Evolutionary conservation across 2,113 vertebrate genomes (phyloP).

Genomic region (Galemys pyrenaicus): DNA sequence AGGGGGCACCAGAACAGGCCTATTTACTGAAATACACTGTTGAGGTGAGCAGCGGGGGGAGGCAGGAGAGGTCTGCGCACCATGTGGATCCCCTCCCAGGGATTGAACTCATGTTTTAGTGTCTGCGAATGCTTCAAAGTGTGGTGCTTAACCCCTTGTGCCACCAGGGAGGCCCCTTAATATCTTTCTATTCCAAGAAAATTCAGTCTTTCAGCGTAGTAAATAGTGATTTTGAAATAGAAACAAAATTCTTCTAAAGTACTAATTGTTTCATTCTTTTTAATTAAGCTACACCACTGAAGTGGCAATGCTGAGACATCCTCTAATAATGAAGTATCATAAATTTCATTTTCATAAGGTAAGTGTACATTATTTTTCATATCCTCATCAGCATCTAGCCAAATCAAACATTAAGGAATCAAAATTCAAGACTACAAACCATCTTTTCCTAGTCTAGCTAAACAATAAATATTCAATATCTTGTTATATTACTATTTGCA

Average conservation of each 20-base stretch:
- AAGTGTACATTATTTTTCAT: not conserved
- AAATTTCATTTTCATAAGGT: not conserved
- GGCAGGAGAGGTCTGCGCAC: no score
- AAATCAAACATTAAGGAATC: not conserved
- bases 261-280: not conserved
- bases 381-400: not conserved
- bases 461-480: not conserved
- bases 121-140: no score
- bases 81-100: no score
- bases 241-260: not conserved
- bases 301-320: not conserved
- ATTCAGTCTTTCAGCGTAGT: not conserved
- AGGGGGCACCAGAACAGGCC: no score
- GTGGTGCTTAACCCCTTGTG: no score
- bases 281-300: not conserved
- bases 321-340: not conserved
- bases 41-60: no score
- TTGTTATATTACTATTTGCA: not conserved
- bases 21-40: no score
- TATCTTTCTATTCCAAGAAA: not conserved
- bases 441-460: not conserved
- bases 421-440: not conserved
- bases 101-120: no score
- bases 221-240: not conserved
- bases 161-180: not conserved